phyloP scores from a whole-genome alignment of 2,888 invertebrate species.

The Drosophila fulvimacula region DNA sequence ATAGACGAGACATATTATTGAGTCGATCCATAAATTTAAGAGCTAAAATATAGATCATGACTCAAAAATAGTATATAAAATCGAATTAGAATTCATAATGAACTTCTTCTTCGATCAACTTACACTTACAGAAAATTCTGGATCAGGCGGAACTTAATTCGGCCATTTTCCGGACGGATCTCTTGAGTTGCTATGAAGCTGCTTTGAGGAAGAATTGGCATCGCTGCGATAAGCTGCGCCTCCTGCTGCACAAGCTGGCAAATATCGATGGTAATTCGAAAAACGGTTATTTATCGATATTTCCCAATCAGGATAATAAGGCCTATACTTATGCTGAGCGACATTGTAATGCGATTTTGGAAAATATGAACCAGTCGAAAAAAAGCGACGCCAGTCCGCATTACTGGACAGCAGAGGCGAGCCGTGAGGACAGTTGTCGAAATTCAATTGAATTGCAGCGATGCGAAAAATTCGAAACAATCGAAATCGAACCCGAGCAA shows the following conservation, averaged over 20 bases:
- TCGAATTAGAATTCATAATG: no score
- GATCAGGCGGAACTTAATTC: conserved; percentile 91
- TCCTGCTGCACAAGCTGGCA: conserved; percentile 38
- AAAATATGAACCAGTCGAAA: background rate
- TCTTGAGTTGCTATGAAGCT: conserved; percentile 90
- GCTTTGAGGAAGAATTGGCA: conserved; percentile 86
- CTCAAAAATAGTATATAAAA: no score
- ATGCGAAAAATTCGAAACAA: background rate
- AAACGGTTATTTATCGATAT: conserved; percentile 84
- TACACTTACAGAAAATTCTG: conserved; percentile 23
- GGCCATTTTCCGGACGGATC: conserved; percentile 89
- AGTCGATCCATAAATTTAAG: no score
- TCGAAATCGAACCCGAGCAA: background rate
- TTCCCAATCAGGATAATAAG: conserved; percentile 87
- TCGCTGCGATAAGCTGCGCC: conserved; percentile 85
- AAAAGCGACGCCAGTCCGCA: background rate
- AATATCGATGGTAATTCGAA: background rate
- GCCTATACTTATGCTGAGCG: no score
- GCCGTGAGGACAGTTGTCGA: no score
- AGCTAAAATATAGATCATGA: no score
- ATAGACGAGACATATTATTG: no score
- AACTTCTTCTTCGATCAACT: no score
- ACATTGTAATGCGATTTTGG: no score
- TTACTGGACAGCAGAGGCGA: no score
- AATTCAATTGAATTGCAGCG: no score